A percentile compares a stretch with the other conserved stretches of the same genome.
Evolutionary conservation across 2,888 invertebrate genomes (phyloP).

Genomic region (Idaea straminata): DNA sequence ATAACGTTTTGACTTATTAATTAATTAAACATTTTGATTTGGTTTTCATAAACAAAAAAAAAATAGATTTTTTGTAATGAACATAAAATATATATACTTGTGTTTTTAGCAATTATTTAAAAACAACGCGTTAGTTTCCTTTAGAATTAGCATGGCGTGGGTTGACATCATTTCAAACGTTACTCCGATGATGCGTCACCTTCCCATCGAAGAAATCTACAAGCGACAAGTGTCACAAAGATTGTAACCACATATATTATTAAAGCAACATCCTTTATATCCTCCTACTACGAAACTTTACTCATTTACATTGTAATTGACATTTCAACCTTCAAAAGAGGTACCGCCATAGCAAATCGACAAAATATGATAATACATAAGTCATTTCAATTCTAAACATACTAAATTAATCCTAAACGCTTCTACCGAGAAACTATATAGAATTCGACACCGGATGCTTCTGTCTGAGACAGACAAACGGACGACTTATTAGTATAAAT

Average conservation of each 20-base stretch:
- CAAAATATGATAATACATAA: neutral
- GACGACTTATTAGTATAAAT: slow-evolving; percentile 27
- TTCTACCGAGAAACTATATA: slow-evolving; percentile 52
- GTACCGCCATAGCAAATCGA: neutral
- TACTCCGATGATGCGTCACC: no score
- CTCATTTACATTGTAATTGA: neutral
- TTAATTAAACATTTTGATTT: no score
- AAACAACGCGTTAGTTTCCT: no score
- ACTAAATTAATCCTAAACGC: slow-evolving; percentile 32
- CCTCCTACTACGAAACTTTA: neutral
- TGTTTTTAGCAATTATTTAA: no score
- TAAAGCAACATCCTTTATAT: neutral
- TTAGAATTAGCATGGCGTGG: no score
- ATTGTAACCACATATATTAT: neutral
- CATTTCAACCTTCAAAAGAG: neutral
- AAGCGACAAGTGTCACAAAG: neutral
- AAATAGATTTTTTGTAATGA: no score
- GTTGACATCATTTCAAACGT: no score
- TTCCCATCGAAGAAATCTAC: no score
- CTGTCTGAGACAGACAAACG: slow-evolving; percentile 39
- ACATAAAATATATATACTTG: no score
- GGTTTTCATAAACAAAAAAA: no score
- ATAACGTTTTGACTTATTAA: no score
- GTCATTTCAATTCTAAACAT: slow-evolving; percentile 33
- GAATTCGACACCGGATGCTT: slow-evolving; percentile 60